A percentile compares a stretch with the other conserved stretches of the same genome.
phyloP scores from a whole-genome alignment of 2,888 invertebrate genomes.

The Chironomus riparius region DNA sequence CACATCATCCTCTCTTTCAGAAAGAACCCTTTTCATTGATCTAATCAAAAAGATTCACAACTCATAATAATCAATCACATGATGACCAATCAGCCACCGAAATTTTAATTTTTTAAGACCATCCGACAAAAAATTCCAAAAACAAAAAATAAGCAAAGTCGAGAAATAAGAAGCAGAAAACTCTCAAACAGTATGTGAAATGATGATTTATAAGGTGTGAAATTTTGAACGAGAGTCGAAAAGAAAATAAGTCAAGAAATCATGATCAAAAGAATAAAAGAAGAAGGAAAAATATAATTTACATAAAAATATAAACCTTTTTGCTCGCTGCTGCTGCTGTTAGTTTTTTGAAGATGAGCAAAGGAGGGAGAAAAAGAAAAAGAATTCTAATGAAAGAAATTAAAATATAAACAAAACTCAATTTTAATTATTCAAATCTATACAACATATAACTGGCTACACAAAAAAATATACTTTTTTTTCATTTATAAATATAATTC shows the following conservation, averaged over 20 bases:
- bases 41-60: no score
- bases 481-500: background rate
- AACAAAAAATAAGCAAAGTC: no score
- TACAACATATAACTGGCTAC: background rate
- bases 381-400: conserved; percentile 13
- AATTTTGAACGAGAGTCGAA: background rate
- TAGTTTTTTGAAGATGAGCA: background rate
- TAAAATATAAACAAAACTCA: conserved; percentile 25
- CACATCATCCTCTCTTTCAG: no score
- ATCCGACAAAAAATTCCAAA: no score
- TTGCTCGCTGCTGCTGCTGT: background rate
- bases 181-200: background rate
- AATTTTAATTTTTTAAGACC: no score
- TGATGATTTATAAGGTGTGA: conserved; percentile 21
- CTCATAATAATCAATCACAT: no score
- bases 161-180: no score
- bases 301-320: conserved; percentile 4
- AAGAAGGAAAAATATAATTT: background rate
- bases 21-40: no score
- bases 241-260: conserved; percentile 1
- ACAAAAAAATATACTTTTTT: no score
- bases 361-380: background rate
- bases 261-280: conserved; percentile 4
- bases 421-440: conserved; percentile 19
- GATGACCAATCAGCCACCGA: no score